phyloP scores from a whole-genome alignment of 2,888 invertebrate genomes.

The Drosophila phalerata region DNA sequence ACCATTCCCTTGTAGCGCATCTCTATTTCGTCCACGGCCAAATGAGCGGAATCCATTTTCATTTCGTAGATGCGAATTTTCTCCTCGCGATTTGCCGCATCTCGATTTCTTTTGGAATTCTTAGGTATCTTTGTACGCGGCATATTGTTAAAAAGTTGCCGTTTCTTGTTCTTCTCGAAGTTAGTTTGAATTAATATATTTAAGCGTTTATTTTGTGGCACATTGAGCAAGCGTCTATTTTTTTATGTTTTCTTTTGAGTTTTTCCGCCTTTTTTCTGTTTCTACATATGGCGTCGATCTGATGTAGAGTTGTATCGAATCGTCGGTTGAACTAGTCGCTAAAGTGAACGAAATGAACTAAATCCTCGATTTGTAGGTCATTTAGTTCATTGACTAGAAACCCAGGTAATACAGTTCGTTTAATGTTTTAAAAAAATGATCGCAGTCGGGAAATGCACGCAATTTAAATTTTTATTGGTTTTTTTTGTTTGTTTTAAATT shows the following conservation, averaged over 20 bases:
- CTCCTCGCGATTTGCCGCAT: slow-evolving; percentile 83
- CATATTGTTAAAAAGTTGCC: slow-evolving; percentile 65
- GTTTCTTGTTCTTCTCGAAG: slow-evolving; percentile 1
- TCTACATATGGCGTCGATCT: slow-evolving; percentile 55
- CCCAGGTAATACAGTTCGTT: no score
- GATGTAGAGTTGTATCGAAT: not conserved
- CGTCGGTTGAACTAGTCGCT: no score
- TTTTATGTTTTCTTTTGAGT: slow-evolving; percentile 50
- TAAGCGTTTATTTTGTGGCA: slow-evolving; percentile 6
- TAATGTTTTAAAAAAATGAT: no score
- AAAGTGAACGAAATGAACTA: no score
- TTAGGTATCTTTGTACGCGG: slow-evolving; percentile 85
- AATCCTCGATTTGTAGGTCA: no score
- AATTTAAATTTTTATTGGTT: no score
- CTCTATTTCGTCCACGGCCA: slow-evolving; percentile 69
- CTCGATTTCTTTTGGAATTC: slow-evolving; percentile 84
- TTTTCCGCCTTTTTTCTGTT: slow-evolving; percentile 61
- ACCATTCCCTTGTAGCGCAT: slow-evolving; percentile 46
- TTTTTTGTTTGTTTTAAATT: no score
- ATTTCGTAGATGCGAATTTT: slow-evolving; percentile 82
- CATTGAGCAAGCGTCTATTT: slow-evolving; percentile 33
- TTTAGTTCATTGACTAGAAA: no score
- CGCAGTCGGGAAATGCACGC: no score
- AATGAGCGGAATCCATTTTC: slow-evolving; percentile 71
- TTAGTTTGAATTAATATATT: slow-evolving; percentile 1